These are phyloP conservation scores for Mandrillus leucophaeus DNA, from an alignment of 2,113 vertebrate genomes.

Conservation along the genomic window DNA sequence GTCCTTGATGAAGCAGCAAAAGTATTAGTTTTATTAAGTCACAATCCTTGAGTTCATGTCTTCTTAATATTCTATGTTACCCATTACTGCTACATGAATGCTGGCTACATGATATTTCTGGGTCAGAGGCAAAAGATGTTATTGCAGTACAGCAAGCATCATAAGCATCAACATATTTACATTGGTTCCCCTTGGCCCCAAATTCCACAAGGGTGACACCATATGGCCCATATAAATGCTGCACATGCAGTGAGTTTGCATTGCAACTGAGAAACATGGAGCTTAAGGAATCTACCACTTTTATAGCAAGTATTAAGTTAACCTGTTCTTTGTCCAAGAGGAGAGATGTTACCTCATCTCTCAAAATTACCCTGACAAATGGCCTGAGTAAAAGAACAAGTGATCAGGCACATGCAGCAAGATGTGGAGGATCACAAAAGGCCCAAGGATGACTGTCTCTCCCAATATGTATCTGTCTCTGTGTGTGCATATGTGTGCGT, in stretches of 20 bases:
- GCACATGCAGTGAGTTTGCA: neutral
- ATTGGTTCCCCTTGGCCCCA: neutral
- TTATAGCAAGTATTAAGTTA: neutral
- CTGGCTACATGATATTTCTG: neutral
- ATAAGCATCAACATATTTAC: neutral
- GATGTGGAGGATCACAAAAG: neutral
- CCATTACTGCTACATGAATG: neutral
- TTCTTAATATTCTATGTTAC: neutral
- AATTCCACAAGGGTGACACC: neutral
- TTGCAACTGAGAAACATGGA: constrained; percentile 12
- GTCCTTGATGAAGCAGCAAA: neutral
- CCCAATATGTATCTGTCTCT: neutral
- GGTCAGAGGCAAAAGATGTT: neutral
- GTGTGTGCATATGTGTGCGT: neutral
- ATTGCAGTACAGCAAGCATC: neutral
- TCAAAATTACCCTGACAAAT: neutral
- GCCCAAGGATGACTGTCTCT: neutral
- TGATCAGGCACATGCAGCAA: neutral
- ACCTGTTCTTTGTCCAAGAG: neutral
- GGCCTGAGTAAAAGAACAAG: neutral
- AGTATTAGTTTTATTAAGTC: neutral
- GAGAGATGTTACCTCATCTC: neutral
- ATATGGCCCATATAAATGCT: neutral
- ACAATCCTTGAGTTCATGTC: neutral
- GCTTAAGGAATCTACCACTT: neutral